Conservation (phyloP, 2,888 invertebrate genomes). For the Hyles lineata region DNA sequence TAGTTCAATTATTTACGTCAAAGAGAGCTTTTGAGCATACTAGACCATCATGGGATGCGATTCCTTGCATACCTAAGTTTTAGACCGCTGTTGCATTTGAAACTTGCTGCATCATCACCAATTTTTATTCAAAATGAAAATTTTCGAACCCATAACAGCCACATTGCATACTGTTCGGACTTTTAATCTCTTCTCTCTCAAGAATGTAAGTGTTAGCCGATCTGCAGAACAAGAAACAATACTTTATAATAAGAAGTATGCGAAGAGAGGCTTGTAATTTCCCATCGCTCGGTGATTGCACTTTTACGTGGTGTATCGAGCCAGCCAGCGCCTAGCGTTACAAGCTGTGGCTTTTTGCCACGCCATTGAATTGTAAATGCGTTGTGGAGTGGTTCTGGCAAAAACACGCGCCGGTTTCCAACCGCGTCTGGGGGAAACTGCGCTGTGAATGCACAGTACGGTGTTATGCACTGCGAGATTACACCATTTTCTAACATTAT, state of each 20-base stretch:
- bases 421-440: conserved; percentile 30
- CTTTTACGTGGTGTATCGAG: conserved; percentile 33
- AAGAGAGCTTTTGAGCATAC: too few species aligned
- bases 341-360: conserved; percentile 43
- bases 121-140: too few species aligned
- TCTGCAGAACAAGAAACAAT: background rate
- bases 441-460: conserved; percentile 33
- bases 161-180: too few species aligned
- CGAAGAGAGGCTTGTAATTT: background rate
- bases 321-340: conserved; percentile 40
- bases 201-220: too few species aligned
- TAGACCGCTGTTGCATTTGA: too few species aligned
- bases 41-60: too few species aligned
- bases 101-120: too few species aligned
- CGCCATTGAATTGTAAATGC: conserved; percentile 57
- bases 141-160: too few species aligned
- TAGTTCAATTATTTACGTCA: too few species aligned
- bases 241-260: background rate
- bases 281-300: conserved; percentile 10
- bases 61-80: too few species aligned
- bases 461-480: conserved; percentile 16
- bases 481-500: background rate
- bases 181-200: too few species aligned
- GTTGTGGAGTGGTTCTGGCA: conserved; percentile 35
- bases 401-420: conserved; percentile 40